phyloP scores from a whole-genome alignment of 2,888 invertebrate genomes.

The Malacosoma neustria region DNA sequence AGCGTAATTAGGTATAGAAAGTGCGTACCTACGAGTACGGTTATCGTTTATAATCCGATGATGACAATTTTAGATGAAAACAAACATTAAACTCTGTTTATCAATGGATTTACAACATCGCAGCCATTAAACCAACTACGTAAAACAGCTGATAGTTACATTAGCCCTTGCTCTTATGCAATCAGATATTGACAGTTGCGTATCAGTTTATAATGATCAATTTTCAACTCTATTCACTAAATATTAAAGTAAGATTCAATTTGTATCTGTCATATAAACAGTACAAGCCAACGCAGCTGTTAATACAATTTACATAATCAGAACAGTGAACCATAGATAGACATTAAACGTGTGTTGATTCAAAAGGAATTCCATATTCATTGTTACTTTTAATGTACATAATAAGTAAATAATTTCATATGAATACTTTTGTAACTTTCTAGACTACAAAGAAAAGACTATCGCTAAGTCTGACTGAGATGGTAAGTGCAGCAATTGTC shows the following conservation, averaged over 20 bases:
- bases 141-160: slow-evolving; percentile 46
- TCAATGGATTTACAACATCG: too few relatives aligned
- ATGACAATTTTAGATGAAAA: too few relatives aligned
- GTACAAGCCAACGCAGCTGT: slow-evolving; percentile 44
- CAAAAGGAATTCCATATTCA: background rate
- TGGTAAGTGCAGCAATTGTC: too few relatives aligned
- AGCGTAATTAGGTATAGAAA: too few relatives aligned
- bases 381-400: too few relatives aligned
- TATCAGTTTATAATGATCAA: slow-evolving; percentile 26
- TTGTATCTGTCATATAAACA: slow-evolving; percentile 15
- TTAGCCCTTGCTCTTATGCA: slow-evolving; percentile 58
- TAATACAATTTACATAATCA: slow-evolving; percentile 51
- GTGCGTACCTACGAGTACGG: too few relatives aligned
- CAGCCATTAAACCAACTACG: slow-evolving; percentile 28
- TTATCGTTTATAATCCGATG: too few relatives aligned
- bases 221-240: slow-evolving; percentile 18
- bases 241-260: slow-evolving; percentile 23
- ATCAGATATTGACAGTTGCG: slow-evolving; percentile 50
- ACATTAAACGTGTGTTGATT: background rate
- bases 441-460: too few relatives aligned
- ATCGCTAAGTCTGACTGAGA: too few relatives aligned
- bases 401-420: too few relatives aligned
- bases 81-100: too few relatives aligned
- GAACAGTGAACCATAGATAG: slow-evolving; percentile 16
- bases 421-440: too few relatives aligned